These are phyloP conservation scores for Onychostruthus taczanowskii DNA, from an alignment of 2,113 vertebrate genomes.

Conservation along the genomic window DNA sequence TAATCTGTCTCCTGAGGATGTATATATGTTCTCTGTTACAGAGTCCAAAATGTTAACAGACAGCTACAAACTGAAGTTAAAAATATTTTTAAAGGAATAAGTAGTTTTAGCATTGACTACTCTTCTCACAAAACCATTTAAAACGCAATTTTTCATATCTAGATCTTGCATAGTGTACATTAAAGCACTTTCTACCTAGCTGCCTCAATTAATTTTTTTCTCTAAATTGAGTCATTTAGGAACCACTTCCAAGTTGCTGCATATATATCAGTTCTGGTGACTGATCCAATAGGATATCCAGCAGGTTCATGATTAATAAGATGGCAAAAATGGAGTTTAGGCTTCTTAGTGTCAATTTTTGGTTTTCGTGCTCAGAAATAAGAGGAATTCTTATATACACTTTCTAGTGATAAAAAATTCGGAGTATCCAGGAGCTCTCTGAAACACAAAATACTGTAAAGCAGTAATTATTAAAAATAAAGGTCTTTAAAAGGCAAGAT, in stretches of 20 bases:
- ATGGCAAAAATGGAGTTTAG: not conserved
- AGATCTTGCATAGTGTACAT: not conserved
- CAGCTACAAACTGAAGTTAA: slow-evolving; percentile 64
- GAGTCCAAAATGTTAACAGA: slow-evolving; percentile 61
- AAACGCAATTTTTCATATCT: not conserved
- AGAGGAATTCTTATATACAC: not conserved
- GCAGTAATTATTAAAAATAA: not conserved
- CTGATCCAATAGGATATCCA: not conserved
- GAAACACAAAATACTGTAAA: not conserved
- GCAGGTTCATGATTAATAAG: not conserved
- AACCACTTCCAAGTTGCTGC: not conserved
- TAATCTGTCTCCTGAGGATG: slow-evolving; percentile 53
- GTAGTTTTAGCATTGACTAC: not conserved
- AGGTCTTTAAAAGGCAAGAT: not conserved
- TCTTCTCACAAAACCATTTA: not conserved
- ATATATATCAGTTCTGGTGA: not conserved
- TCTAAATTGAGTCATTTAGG: not conserved
- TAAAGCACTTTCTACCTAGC: not conserved
- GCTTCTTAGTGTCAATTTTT: not conserved
- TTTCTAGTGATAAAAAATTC: not conserved
- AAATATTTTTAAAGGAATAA: not conserved
- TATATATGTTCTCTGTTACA: slow-evolving; percentile 47
- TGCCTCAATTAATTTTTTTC: not conserved
- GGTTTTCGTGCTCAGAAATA: not conserved
- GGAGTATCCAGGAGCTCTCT: not conserved